These are phyloP conservation scores for Colostygia pectinataria DNA, from an alignment of 2,888 invertebrate species.

Conservation along the genomic window DNA sequence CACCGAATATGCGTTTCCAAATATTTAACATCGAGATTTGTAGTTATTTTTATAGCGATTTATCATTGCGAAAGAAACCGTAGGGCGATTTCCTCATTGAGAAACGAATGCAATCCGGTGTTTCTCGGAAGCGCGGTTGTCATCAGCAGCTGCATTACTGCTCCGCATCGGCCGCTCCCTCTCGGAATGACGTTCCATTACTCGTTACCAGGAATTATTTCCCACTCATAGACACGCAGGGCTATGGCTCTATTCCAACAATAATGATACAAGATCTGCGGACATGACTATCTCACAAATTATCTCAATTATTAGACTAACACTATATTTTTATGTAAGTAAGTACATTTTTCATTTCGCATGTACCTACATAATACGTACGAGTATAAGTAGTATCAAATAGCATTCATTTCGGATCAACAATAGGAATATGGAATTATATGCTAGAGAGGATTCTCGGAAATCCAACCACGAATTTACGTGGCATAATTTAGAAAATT, in stretches of 20 bases:
- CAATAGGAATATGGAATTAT: too few relatives aligned
- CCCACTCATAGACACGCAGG: constrained; percentile 49
- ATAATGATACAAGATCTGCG: constrained; percentile 23
- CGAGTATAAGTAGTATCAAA: too few relatives aligned
- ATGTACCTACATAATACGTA: too few relatives aligned
- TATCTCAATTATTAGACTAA: background rate
- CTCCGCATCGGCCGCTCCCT: constrained; percentile 35
- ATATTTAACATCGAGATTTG: constrained; percentile 42
- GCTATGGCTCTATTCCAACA: constrained; percentile 42
- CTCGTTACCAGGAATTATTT: constrained; percentile 59
- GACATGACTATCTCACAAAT: constrained; percentile 28
- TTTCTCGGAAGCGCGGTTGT: constrained; percentile 64
- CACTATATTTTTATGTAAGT: too few relatives aligned
- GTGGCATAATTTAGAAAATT: too few relatives aligned
- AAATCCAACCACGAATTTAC: too few relatives aligned
- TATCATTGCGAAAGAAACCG: constrained; percentile 26
- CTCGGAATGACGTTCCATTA: constrained; percentile 60
- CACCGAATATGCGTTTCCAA: constrained; percentile 46
- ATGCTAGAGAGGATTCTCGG: too few relatives aligned
- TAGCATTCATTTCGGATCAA: too few relatives aligned
- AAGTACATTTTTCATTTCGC: too few relatives aligned
- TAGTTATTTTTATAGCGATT: constrained; percentile 23
- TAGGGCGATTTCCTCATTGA: constrained; percentile 55
- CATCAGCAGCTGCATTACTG: constrained; percentile 63
- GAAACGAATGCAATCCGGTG: constrained; percentile 53